Evolutionary conservation across 2,113 vertebrate genomes (phyloP), one percentile per base, ranked within the genome.

Genomic region (Peromyscus californicus): DNA sequence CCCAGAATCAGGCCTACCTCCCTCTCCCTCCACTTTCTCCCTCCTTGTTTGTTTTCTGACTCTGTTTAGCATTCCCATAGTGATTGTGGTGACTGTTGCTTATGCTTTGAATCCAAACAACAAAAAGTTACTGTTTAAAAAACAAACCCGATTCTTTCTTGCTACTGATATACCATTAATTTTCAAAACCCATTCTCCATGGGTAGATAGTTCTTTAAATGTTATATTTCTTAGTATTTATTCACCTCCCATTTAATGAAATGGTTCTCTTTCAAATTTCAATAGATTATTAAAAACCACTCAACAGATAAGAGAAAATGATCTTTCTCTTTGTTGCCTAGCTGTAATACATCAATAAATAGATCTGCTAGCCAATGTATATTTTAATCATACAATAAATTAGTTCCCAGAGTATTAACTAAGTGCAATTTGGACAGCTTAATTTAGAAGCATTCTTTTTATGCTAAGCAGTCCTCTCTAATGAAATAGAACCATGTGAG

Each of bases 371-470:
- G 75, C 89, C 96, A 97, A 93, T 97, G 94, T 97, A 90, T 96
- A 96, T 94, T 97, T 96, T 95, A 97, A 97, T 96, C 95, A 97
- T 96, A 78, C 86, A 97, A 85, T 96, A 94, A 97, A 98, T 98
- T 96, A 98, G 96, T 90, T 96, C 95, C 69, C 87, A 45, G 89
- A 96, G 93, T 96, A 98, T 97, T 97, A 98, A 94, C 94, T 95
- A 97, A 97, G 78, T 91, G 89, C 78, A 80, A 97, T 97, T 97
- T 97, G 93, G 79, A 93, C 86, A 96, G 94, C 93, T 97, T 98
- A 97, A 98, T 97, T 96, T 97, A 93, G 97, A 92, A 92, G 89
- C 93, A 93, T 97, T 98, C 89, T 97, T 97, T 91, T 97, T 94
- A 96, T 90, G 91, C 87, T 97, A 95, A 98, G 97, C 7, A 24